phyloP scores from a whole-genome alignment of 2,888 invertebrate genomes.

The Enchytraeus crypticus region DNA sequence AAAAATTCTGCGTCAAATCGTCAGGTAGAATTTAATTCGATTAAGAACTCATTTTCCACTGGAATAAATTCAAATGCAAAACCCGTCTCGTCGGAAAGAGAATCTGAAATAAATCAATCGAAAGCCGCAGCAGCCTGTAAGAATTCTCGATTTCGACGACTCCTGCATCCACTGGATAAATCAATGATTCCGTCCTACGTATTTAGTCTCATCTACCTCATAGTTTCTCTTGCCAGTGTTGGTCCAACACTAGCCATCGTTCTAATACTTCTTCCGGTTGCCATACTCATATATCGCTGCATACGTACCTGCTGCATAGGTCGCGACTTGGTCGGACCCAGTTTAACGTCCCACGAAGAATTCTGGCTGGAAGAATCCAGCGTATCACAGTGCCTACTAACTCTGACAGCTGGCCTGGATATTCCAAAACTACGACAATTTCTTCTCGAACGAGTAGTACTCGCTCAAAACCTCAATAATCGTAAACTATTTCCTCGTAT shows the following conservation, averaged over 20 bases:
- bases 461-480: slow-evolving; percentile 44
- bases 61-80: too few relatives aligned
- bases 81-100: too few relatives aligned
- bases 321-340: slow-evolving; percentile 29
- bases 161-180: slow-evolving; percentile 41
- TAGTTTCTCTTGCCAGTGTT: slow-evolving; percentile 48
- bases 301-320: slow-evolving; percentile 32
- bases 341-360: slow-evolving; percentile 49
- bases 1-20: too few relatives aligned
- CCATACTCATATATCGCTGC: slow-evolving; percentile 32
- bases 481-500: slow-evolving; percentile 51
- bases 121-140: background rate
- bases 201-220: slow-evolving; percentile 37
- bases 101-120: too few relatives aligned
- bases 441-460: slow-evolving; percentile 49
- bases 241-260: slow-evolving; percentile 48
- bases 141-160: background rate
- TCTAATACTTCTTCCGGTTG: slow-evolving; percentile 46
- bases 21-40: too few relatives aligned
- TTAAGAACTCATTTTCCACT: too few relatives aligned
- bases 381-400: slow-evolving; percentile 52
- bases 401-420: slow-evolving; percentile 52
- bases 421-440: slow-evolving; percentile 50
- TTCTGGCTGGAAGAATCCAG: slow-evolving; percentile 48
- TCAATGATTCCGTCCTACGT: slow-evolving; percentile 39